These are phyloP conservation scores for Acropternis orthonyx DNA, from an alignment of 2,797 vertebrate genomes.

Conservation along the genomic window DNA sequence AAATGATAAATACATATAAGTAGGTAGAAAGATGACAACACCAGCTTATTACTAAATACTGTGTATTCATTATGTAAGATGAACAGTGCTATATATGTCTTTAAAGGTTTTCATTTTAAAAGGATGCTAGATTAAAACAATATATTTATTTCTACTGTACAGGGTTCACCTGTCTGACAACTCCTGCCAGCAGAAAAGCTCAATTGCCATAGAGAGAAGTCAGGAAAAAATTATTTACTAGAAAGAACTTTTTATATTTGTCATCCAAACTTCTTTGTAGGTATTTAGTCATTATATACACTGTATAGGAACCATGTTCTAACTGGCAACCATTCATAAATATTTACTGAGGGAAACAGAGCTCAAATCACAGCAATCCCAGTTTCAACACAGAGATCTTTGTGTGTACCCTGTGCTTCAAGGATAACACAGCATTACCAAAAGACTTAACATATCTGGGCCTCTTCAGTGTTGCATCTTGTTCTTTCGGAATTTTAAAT, in stretches of 20 bases:
- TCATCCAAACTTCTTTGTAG: background rate
- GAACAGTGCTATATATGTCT: background rate
- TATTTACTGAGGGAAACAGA: background rate
- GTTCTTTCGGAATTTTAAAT: background rate
- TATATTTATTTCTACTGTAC: background rate
- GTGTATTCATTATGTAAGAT: background rate
- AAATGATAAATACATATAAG: background rate
- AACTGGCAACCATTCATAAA: background rate
- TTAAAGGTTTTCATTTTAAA: background rate
- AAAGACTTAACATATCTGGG: background rate
- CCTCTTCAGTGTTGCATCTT: background rate
- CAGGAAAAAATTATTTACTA: background rate
- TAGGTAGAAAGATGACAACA: background rate
- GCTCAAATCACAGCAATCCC: background rate
- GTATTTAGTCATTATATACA: background rate
- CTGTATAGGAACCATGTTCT: background rate
- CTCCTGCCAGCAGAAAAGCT: background rate
- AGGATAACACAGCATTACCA: background rate
- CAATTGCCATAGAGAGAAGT: background rate
- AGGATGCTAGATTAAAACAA: background rate
- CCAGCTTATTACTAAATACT: background rate
- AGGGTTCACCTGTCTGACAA: background rate
- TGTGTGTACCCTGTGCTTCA: background rate
- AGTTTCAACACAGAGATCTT: background rate
- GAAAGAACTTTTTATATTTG: background rate